Conservation (phyloP, 2,113 vertebrate species). For the Ariopsis seemanni region DNA sequence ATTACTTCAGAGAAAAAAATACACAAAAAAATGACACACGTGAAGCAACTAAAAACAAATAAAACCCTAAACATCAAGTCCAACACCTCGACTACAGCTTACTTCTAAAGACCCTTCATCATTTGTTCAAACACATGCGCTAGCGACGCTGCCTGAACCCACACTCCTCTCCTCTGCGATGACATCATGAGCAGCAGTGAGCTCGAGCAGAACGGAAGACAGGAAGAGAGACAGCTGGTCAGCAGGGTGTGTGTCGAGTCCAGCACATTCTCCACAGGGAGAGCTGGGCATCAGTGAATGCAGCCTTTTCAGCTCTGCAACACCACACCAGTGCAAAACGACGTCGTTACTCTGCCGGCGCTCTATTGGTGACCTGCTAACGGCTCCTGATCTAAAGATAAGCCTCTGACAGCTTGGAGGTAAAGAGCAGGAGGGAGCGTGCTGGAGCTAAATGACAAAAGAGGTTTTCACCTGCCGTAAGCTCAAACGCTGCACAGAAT, state of each 20-base stretch:
- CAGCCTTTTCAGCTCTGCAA: constrained; percentile 35
- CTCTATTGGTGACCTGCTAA: background rate
- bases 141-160: no score
- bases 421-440: background rate
- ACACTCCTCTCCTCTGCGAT: background rate
- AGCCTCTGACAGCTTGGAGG: background rate
- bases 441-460: background rate
- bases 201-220: background rate
- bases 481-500: background rate
- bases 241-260: constrained; percentile 32
- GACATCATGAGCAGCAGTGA: constrained; percentile 25
- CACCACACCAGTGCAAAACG: constrained; percentile 18
- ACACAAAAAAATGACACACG: background rate
- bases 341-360: constrained; percentile 14
- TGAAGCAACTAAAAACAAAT: background rate
- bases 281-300: constrained; percentile 23
- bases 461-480: background rate
- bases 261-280: constrained; percentile 28
- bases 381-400: constrained; percentile 22
- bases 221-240: constrained; percentile 48
- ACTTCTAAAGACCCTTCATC: background rate
- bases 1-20: background rate
- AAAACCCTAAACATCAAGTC: background rate
- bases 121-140: background rate
- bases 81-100: no score